Evolutionary conservation across 1,140 invertebrate species (phyloP).

Genomic region (Druon quercuslanigerum): DNA sequence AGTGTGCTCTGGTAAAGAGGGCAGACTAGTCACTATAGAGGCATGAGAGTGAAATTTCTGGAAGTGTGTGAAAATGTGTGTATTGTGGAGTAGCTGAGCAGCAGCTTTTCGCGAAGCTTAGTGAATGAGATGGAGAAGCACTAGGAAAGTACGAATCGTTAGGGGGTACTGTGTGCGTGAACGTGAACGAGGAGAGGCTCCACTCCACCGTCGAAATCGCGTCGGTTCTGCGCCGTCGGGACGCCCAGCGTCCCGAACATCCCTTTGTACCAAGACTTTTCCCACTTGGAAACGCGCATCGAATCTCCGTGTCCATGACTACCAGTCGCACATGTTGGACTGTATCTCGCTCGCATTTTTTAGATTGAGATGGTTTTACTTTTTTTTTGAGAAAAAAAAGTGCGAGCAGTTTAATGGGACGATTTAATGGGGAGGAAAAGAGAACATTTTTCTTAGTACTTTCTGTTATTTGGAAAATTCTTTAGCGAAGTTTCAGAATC

Average conservation of each 20-base stretch:
- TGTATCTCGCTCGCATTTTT: too few species aligned
- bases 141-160: conserved; percentile 54
- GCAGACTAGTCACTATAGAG: neutral
- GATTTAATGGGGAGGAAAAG: too few species aligned
- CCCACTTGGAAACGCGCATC: conserved; percentile 2
- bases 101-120: conserved; percentile 45
- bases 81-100: conserved; percentile 1
- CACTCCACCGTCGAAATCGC: conserved; percentile 39
- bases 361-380: too few species aligned
- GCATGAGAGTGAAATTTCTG: too few species aligned
- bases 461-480: too few species aligned
- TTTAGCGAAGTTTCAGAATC: too few species aligned
- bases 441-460: too few species aligned
- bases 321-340: neutral
- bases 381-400: too few species aligned
- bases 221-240: conserved; percentile 63
- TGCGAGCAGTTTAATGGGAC: too few species aligned
- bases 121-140: conserved; percentile 54
- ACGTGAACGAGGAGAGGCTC: conserved; percentile 54
- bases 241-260: conserved; percentile 46
- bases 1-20: too few species aligned
- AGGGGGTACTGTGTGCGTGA: conserved; percentile 52
- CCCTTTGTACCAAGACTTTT: conserved; percentile 33
- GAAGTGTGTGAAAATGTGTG: neutral
- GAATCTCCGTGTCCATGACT: conserved; percentile 19